These are phyloP conservation scores for Porites rus DNA, from an alignment of 92 coral and sea anemone species.

Conservation along the genomic window DNA sequence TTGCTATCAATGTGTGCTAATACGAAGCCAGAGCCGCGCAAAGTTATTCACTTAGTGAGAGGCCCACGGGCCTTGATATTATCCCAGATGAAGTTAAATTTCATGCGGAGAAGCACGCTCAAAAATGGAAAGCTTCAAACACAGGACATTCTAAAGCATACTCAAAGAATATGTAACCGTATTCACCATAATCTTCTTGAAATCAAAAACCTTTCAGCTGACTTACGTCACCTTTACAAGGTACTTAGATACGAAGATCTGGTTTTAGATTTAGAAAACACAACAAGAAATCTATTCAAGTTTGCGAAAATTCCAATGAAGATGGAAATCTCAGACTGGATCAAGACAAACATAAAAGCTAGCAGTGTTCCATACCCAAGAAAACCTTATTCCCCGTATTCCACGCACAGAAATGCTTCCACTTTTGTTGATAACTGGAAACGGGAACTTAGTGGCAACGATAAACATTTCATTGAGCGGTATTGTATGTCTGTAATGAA, in stretches of 20 bases:
- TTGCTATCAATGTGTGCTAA: slow-evolving; percentile 25
- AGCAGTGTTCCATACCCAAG: background rate
- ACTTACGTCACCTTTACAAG: slow-evolving; percentile 30
- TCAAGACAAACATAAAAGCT: slow-evolving; percentile 7
- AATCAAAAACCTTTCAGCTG: slow-evolving; percentile 22
- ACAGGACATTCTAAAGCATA: background rate
- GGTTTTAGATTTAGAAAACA: slow-evolving; percentile 23
- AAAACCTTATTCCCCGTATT: background rate
- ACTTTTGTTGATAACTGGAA: slow-evolving; percentile 26
- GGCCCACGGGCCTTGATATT: slow-evolving; percentile 75
- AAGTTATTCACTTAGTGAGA: slow-evolving; percentile 63
- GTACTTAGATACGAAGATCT: slow-evolving; percentile 66
- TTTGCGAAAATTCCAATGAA: slow-evolving; percentile 40
- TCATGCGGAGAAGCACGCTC: background rate
- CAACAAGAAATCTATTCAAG: slow-evolving; percentile 38
- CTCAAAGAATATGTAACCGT: slow-evolving; percentile 40
- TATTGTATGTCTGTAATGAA: too few relatives aligned
- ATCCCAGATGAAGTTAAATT: slow-evolving; percentile 32
- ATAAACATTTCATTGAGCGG: slow-evolving; percentile 4
- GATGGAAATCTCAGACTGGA: slow-evolving; percentile 34
- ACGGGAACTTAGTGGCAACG: background rate
- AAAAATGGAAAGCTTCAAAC: background rate
- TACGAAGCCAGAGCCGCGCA: background rate
- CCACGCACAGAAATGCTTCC: background rate
- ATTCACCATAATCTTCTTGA: slow-evolving; percentile 33